Base-by-base conservation (phyloP, 2,888 invertebrate species). In the Shargacucullia verbasci region DNA sequence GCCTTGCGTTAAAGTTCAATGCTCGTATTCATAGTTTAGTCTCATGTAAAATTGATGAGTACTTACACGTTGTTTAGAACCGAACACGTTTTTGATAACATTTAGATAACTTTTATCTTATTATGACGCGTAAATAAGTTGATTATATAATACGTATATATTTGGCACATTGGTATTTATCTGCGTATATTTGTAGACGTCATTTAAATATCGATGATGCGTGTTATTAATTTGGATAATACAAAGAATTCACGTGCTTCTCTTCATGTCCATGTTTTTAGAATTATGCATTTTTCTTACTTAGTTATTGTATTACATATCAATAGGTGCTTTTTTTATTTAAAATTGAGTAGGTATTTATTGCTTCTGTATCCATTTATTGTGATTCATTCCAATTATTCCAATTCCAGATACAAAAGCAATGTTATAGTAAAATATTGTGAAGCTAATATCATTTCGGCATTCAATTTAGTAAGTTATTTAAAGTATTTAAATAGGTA, bases 1-100 rank as follows among this genome's bases (percentile, higher is more conserved):
- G 10, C 5, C 11, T 20, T 8, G 8, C 27, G 10, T 39, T 27
- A 20, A 47, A 20, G 37, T 34, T 46, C 29, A 13, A n/a, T 12
- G 12, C 27, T 9, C 62, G 33, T 49, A 66, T 46, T 50, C 46
- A 50, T 67, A 39, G 43, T 67, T 12, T n/a, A 3, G 34, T 41
- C 27, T 13, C 7, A 27, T 12, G 1, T 31, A 20, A 20, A 20
- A 20, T 4, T 3, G 20, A 20, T 20, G 20, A 20, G 20, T 20
- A 20, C 20, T 20, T 20, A 20, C 20, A 3, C 20, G 20, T 20
- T 20, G 20, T 6, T 14, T 10, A 37, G 25, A 29, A 13, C 27
- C 12, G n/a, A 6, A 4, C 2, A 35, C n/a, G 5, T 25, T 5
- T 11, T 12, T 37, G 37, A 49, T 39, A 41, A 49, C 12, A 27